phyloP scores from a whole-genome alignment of 2,113 vertebrate species.

The Phrynosoma platyrhinos region DNA sequence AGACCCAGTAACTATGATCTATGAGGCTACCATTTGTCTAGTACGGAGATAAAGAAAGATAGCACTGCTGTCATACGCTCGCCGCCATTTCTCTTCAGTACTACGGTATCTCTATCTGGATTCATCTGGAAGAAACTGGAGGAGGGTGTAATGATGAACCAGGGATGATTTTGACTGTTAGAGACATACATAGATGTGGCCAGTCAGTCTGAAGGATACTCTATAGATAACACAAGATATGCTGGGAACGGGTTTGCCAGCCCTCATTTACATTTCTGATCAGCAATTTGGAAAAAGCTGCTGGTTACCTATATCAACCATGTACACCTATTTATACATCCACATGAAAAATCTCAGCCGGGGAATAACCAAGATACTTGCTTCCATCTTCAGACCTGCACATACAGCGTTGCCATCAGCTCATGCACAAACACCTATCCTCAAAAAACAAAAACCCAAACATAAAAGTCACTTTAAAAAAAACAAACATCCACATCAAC shows the following conservation, averaged over 20 bases:
- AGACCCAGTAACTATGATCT: background rate
- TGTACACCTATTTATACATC: background rate
- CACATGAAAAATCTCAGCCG: conserved; percentile 4
- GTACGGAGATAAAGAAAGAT: background rate
- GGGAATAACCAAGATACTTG: background rate
- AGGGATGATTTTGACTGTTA: background rate
- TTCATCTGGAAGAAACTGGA: background rate
- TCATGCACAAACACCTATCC: conserved; percentile 15
- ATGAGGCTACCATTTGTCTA: background rate
- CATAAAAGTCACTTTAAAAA: background rate
- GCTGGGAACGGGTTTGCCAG: background rate
- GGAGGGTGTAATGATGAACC: background rate
- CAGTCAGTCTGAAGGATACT: background rate
- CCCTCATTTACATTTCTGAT: background rate
- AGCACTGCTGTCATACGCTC: background rate
- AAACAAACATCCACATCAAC: background rate
- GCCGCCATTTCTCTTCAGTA: background rate
- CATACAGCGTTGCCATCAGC: background rate
- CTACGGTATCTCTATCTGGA: background rate
- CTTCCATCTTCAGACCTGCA: conserved; percentile 8
- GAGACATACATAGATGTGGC: background rate
- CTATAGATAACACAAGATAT: background rate
- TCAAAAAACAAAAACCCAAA: background rate
- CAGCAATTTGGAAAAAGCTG: conserved; percentile 7
- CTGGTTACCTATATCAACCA: conserved; percentile 8